phyloP scores from a whole-genome alignment of 2,888 invertebrate genomes.

The Hypena proboscidalis region DNA sequence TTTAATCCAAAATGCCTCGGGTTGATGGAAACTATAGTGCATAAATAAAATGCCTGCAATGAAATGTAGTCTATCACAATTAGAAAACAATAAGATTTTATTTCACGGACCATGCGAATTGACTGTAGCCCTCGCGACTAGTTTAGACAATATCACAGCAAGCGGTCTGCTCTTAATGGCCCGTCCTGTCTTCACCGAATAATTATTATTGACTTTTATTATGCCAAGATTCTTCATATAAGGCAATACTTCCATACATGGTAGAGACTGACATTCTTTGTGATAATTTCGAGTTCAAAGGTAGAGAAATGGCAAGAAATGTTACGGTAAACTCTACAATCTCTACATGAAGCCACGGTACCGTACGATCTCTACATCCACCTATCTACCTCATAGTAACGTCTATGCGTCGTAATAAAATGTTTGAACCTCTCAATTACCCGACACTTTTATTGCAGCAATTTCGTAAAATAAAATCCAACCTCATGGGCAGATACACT shows the following conservation, averaged over 20 bases:
- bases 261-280: neutral
- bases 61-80: too few relatives aligned
- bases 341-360: neutral
- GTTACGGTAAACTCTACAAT: too few relatives aligned
- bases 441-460: conserved; percentile 77
- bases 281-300: too few relatives aligned
- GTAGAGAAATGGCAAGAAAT: too few relatives aligned
- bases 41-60: too few relatives aligned
- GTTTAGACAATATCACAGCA: conserved; percentile 18
- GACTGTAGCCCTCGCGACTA: conserved; percentile 1
- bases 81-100: too few relatives aligned
- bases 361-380: neutral
- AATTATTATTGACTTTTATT: conserved; percentile 7
- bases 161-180: conserved; percentile 23
- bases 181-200: conserved; percentile 17
- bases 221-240: neutral
- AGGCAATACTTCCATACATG: neutral
- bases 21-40: too few relatives aligned
- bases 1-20: too few relatives aligned
- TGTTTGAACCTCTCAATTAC: conserved; percentile 74
- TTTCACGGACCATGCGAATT: conserved; percentile 22
- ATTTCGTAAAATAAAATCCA: conserved; percentile 78
- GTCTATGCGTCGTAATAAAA: conserved; percentile 57
- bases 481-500: conserved; percentile 74
- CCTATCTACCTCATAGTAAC: conserved; percentile 6